Base-by-base conservation (phyloP, 2,888 invertebrate species). In the Eustalomyia histrio region DNA sequence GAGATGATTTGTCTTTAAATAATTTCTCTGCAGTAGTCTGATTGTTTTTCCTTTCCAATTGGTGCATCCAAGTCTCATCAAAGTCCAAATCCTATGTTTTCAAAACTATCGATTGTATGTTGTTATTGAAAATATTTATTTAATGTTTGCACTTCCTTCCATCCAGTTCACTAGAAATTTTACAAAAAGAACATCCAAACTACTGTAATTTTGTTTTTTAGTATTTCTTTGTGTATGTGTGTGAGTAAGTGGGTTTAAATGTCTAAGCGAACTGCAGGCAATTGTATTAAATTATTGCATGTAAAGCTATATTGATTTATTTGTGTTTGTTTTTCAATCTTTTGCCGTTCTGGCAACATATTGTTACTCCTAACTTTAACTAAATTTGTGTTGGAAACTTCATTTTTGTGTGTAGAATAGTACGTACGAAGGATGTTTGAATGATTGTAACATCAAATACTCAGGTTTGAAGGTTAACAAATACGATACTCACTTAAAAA, bases 301-400 rank as follows among this genome's bases (percentile, higher is more conserved):
- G 55, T 33, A 53, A 63, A 72, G 24, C 61, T 29, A 24, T 63
- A 63, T 16, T 72, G 39, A 39, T 39, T 39, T 39, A 39, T 39
- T 39, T 39, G 39, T 39, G 39, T 39, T 39, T 39, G 39, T 39
- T 39, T 39, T 39, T 39, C 39, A 39, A 39, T 39, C 12, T 39
- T 39, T 39, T 12, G 1, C 4, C 4, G 1, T 39, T 39, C 39
- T 1, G 12, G 39, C 6, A 39, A 39, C 39, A 39, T 39, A 12
- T 14, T 39, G 39, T 39, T 12, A 12, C 39, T 12, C 3, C 8
- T 35, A 35, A 35, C 35, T 5, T 35, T 35, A 35, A 39, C 12
- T 67, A 67, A 67, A 58, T 53, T 39, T 53, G 53, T 65, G 65
- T 65, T 65, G 53, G 35, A 24, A 21, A 18, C 33, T 58, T 1